phyloP scores from a whole-genome alignment of 2,113 vertebrate genomes.

The Spheniscus mendiculus region DNA sequence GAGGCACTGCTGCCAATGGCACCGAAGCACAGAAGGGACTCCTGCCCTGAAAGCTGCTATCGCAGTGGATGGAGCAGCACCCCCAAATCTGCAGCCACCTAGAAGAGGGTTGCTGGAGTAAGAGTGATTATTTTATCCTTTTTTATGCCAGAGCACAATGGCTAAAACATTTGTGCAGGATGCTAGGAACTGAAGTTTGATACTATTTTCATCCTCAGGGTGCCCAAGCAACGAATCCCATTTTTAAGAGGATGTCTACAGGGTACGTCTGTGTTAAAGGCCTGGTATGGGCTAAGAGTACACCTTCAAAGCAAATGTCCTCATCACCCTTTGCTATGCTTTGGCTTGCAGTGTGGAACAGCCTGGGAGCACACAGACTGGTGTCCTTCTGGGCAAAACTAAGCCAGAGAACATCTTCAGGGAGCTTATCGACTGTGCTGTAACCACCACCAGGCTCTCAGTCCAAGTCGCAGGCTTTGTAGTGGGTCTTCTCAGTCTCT shows the following conservation, averaged over 20 bases:
- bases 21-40: fast-evolving
- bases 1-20: neutral
- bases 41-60: neutral
- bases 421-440: neutral
- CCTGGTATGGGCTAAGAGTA: neutral
- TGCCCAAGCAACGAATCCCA: fast-evolving
- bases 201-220: neutral
- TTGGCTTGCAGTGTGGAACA: neutral
- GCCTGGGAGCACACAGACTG: neutral
- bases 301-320: neutral
- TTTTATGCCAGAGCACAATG: neutral
- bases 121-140: neutral
- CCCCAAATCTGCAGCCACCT: neutral
- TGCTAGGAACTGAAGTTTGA: neutral
- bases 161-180: neutral
- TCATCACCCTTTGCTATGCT: neutral
- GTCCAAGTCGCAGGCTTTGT: neutral
- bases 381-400: neutral
- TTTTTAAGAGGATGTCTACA: neutral
- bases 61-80: fast-evolving
- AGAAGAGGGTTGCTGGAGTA: neutral
- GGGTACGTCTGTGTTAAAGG: neutral
- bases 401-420: neutral
- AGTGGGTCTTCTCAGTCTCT: neutral
- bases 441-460: neutral